Evolutionary conservation across 2,113 vertebrate species (phyloP).

Genomic region (Melanerpes formicivorus): DNA sequence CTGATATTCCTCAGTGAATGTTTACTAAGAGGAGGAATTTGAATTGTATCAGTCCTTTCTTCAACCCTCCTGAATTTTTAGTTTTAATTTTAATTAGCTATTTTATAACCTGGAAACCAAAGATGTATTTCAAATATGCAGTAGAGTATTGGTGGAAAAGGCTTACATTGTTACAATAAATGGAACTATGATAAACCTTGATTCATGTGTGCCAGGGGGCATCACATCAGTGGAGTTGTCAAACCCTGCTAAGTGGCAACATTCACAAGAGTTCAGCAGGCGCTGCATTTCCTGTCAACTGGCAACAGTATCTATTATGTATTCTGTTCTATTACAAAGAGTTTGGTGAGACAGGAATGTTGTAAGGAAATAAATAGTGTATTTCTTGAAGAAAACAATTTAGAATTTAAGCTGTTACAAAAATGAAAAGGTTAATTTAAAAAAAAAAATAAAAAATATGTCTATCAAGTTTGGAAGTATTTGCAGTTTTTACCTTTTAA

Average conservation of each 20-base stretch:
- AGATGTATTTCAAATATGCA: neutral
- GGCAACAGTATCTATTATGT: neutral
- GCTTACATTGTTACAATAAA: neutral
- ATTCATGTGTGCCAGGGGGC: too few relatives aligned
- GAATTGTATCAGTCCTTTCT: neutral
- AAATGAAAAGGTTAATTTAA: neutral
- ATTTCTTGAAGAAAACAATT: neutral
- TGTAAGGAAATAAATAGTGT: neutral
- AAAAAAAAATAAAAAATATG: neutral
- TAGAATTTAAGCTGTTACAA: neutral
- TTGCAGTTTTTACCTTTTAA: neutral
- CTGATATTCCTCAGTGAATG: fast-evolving
- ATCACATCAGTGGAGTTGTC: neutral
- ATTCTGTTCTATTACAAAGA: neutral
- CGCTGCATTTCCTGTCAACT: neutral
- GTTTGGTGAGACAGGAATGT: too few relatives aligned
- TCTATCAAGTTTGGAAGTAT: neutral
- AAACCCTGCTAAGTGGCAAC: neutral
- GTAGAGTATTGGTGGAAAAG: too few relatives aligned
- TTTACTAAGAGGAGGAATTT: neutral
- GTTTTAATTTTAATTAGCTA: neutral
- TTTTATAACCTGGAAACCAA: neutral
- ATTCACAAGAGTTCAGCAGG: fast-evolving
- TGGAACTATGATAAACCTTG: too few relatives aligned
- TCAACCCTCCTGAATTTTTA: neutral